Evolutionary conservation across 2,797 vertebrate species (phyloP).

Genomic region (Rhyacichthys aspro): DNA sequence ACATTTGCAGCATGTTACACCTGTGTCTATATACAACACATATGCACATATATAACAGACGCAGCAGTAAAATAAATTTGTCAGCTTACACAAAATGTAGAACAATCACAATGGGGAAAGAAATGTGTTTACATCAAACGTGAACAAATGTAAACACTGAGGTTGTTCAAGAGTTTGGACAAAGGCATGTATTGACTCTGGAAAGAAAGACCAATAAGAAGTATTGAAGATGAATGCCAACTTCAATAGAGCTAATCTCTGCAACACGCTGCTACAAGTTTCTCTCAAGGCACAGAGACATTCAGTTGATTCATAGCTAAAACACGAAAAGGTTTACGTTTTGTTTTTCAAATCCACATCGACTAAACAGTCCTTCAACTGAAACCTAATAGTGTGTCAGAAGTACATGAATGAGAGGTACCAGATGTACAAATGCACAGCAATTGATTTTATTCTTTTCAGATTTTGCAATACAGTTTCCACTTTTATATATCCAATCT

Average conservation of each 20-base stretch:
- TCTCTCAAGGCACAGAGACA: not conserved
- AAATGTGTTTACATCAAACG: not conserved
- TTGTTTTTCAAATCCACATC: conserved; percentile 5
- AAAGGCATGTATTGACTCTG: too few relatives aligned
- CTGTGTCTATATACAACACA: too few relatives aligned
- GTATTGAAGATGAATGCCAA: not conserved
- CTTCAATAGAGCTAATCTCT: not conserved
- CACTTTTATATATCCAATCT: too few relatives aligned
- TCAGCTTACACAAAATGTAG: not conserved
- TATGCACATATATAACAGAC: not conserved
- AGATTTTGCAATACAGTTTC: too few relatives aligned
- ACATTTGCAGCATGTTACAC: not conserved
- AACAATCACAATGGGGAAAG: not conserved
- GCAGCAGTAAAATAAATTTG: too few relatives aligned
- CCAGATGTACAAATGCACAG: not conserved
- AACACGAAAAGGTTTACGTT: not conserved
- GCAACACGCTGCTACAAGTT: not conserved
- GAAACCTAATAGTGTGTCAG: not conserved
- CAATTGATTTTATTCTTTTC: not conserved
- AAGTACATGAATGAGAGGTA: conserved; percentile 19
- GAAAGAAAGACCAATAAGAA: not conserved
- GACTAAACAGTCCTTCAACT: conserved; percentile 17
- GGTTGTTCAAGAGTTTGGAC: not conserved
- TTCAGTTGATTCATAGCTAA: not conserved
- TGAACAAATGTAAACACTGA: not conserved